phyloP scores from a whole-genome alignment of 2,888 invertebrate species.

The Brenthis daphne region DNA sequence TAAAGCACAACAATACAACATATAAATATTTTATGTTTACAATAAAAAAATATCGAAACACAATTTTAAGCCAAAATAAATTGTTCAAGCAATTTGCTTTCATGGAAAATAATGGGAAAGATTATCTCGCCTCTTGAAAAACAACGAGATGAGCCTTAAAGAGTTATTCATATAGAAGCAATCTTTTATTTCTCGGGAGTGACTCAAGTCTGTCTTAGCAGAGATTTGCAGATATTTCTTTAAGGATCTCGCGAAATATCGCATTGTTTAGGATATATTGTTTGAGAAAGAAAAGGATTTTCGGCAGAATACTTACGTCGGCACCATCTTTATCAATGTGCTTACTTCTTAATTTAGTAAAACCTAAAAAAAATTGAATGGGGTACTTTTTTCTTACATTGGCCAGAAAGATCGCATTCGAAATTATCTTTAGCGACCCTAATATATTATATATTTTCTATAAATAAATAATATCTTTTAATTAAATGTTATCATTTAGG shows the following conservation, averaged over 20 bases:
- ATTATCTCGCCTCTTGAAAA: conserved; percentile 67
- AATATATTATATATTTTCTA: too few relatives aligned
- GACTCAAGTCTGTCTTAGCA: conserved; percentile 47
- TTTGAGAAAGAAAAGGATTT: conserved; percentile 24
- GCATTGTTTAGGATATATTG: conserved; percentile 49
- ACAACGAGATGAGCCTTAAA: conserved; percentile 55
- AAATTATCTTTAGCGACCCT: too few relatives aligned
- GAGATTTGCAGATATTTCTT: conserved; percentile 62
- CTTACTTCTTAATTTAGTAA: conserved; percentile 13
- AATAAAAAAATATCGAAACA: neutral
- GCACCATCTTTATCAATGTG: conserved; percentile 20
- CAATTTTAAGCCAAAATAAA: conserved; percentile 10
- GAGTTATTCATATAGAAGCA: conserved; percentile 44
- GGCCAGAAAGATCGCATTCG: too few relatives aligned
- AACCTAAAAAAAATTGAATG: neutral
- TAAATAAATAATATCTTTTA: too few relatives aligned
- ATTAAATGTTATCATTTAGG: too few relatives aligned
- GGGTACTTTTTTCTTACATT: neutral
- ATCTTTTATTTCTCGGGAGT: conserved; percentile 70
- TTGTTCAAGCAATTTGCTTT: conserved; percentile 49
- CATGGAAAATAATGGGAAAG: conserved; percentile 50
- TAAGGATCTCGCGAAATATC: conserved; percentile 54
- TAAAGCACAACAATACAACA: too few relatives aligned
- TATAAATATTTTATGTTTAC: too few relatives aligned
- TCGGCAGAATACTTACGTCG: conserved; percentile 21